Base-by-base conservation (phyloP, 2,888 invertebrate genomes). In the Drosophila recens region DNA sequence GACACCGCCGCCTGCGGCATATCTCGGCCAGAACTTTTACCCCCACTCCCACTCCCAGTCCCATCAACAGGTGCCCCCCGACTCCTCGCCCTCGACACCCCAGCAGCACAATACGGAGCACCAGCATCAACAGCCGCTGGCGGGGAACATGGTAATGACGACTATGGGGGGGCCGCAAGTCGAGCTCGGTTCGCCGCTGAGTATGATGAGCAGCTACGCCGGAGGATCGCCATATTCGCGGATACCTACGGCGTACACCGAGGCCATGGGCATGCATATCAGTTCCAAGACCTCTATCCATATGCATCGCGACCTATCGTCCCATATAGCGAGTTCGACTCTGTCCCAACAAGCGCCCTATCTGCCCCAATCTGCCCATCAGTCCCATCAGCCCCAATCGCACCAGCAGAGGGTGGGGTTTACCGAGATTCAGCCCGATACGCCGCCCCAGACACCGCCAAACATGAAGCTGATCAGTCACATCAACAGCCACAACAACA, bases 361-460 rank as follows among this genome's bases (percentile, higher is more conserved):
- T 20, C 77, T 67, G 62, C 80, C 84, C 49, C 27, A 27, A 6
- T 27, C 27, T n/a, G n/a, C n/a, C 6, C 30, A 30, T 30, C 30
- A 30, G 8, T 85, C 79, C 57, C 30, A 30, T 30, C 30, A 30
- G 30, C 86, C 79, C 57, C 86, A 67, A 69, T 74, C 79, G 54
- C 87, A 84, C 58, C 90, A 87, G 75, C 90, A 90, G 75, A 57
- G 88, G 81, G 95, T 96, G 93, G 95, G 96, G 90, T 96, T 97
- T 94, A 96, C 97, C 90, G 96, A 97, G 93, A 95, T 97, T 91
- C 95, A 96, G 90, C 94, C 92, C 83, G 97, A 97, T 93, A 97
- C 97, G 48, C 97, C 97, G 78, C 97, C 97, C 2, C 97, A 97
- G 93, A 98, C 97, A 65, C 97, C 97, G 79, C 97, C 97, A 91